Evolutionary conservation across 2,888 invertebrate genomes (phyloP).

Genomic region (Zaprionus bogoriensis): DNA sequence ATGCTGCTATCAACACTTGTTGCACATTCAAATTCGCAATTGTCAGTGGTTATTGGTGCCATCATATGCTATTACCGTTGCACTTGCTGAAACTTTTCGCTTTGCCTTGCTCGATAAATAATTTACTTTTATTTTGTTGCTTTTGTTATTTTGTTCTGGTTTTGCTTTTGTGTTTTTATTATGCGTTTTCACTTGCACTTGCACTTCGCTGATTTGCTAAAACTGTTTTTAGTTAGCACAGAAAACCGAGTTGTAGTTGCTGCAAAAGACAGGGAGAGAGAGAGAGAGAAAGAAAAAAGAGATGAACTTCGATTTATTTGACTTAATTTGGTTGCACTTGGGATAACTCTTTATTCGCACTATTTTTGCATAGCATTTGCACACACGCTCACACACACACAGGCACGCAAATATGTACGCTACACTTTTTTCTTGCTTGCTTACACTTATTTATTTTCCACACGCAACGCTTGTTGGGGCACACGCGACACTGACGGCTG

Average conservation of each 20-base stretch:
- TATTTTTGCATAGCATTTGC: constrained; percentile 36
- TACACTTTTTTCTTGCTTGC: constrained; percentile 36
- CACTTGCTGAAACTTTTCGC: constrained; percentile 66
- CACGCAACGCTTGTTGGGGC: constrained; percentile 50
- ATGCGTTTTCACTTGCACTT: constrained; percentile 36
- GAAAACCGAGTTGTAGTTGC: constrained; percentile 33
- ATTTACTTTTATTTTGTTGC: constrained; percentile 24
- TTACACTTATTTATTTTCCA: constrained; percentile 39
- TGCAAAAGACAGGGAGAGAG: constrained; percentile 17
- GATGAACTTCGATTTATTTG: constrained; percentile 11
- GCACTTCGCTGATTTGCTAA: constrained; percentile 36
- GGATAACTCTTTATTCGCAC: constrained; percentile 8
- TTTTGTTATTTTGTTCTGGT: constrained; percentile 7
- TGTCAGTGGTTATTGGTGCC: constrained; percentile 82
- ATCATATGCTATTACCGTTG: constrained; percentile 81
- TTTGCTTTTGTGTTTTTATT: constrained; percentile 17
- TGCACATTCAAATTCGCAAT: constrained; percentile 82
- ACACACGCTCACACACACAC: constrained; percentile 13
- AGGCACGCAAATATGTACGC: constrained; percentile 18
- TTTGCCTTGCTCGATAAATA: constrained; percentile 46
- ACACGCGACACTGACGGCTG: constrained; percentile 79
- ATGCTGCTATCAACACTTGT: constrained; percentile 78
- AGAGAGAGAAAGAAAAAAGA: constrained; percentile 9
- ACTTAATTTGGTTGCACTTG: constrained; percentile 21
- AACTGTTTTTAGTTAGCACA: constrained; percentile 49